Evolutionary conservation across 2,797 vertebrate genomes (phyloP).

Genomic region (Lepus oiostolus): DNA sequence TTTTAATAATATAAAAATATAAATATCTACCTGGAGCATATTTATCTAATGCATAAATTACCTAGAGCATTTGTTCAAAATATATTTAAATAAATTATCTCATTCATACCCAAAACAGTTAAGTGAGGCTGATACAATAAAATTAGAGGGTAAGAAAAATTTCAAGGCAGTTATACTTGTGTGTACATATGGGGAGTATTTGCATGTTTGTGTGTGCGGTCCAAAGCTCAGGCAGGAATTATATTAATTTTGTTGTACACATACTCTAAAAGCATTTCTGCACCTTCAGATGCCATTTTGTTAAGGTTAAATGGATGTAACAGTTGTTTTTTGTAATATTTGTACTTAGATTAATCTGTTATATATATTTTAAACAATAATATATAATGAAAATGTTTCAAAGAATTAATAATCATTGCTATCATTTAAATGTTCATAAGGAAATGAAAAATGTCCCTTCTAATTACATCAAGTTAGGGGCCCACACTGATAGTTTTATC

Average conservation of each 20-base stretch:
- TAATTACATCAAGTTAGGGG: neutral
- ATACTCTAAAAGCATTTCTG: neutral
- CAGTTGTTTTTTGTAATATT: neutral
- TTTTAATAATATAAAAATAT: neutral
- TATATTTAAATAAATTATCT: neutral
- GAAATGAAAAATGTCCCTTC: neutral
- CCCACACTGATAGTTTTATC: neutral
- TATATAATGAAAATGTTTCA: neutral
- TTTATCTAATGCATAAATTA: too few relatives aligned
- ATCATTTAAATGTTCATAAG: conserved; percentile 14
- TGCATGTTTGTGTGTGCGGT: too few relatives aligned
- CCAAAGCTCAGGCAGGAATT: conserved; percentile 16
- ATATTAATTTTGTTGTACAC: neutral
- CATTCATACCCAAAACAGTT: conserved; percentile 32
- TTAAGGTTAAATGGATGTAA: conserved; percentile 44
- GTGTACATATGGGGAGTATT: too few relatives aligned
- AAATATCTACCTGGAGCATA: neutral
- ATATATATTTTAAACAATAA: conserved; percentile 47
- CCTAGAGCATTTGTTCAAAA: neutral
- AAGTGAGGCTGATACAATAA: neutral
- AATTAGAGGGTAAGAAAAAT: neutral
- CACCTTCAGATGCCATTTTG: neutral
- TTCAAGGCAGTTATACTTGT: neutral
- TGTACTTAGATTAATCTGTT: neutral
- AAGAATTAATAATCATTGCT: conserved; percentile 55